Percentiles rank a stretch among this genome's conserved stretches.
Conservation (phyloP, 1,140 invertebrate genomes). For the Hylaeus anthracinus region DNA sequence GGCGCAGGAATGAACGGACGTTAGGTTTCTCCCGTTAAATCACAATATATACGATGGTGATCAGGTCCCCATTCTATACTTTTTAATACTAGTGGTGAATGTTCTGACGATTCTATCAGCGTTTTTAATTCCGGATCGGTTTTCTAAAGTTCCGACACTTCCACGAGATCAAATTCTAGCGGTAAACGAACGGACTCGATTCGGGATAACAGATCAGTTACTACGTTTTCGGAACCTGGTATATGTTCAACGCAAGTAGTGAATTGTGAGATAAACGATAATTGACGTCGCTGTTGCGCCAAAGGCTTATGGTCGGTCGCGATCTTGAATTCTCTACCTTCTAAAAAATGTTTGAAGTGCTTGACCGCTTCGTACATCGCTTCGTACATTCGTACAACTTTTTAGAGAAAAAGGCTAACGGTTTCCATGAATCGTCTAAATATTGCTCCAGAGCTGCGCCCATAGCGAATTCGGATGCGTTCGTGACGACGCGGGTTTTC, state of each 20-base stretch:
- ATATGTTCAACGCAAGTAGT: not conserved
- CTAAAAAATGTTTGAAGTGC: not conserved
- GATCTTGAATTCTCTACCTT: not conserved
- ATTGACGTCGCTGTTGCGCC: not conserved
- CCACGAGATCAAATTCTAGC: not conserved
- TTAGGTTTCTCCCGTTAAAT: not conserved
- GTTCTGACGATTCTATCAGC: not conserved
- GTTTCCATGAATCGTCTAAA: not conserved
- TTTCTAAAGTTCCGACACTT: not conserved
- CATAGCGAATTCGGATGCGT: slow-evolving; percentile 11
- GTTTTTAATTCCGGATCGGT: not conserved
- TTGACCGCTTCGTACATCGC: not conserved
- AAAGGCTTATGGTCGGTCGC: slow-evolving; percentile 8
- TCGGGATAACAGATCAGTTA: not conserved
- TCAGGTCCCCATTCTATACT: not conserved
- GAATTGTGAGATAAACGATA: not conserved
- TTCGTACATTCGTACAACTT: not conserved
- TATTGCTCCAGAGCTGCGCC: not conserved
- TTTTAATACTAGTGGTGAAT: not conserved
- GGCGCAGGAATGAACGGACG: not conserved
- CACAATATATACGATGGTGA: not conserved
- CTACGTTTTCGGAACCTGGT: not conserved
- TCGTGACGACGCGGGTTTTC: not conserved
- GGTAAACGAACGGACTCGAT: not conserved
- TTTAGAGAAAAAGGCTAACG: not conserved